Base-by-base conservation (phyloP, 2,797 vertebrate species). In the Mormyrus proboscirostris region DNA sequence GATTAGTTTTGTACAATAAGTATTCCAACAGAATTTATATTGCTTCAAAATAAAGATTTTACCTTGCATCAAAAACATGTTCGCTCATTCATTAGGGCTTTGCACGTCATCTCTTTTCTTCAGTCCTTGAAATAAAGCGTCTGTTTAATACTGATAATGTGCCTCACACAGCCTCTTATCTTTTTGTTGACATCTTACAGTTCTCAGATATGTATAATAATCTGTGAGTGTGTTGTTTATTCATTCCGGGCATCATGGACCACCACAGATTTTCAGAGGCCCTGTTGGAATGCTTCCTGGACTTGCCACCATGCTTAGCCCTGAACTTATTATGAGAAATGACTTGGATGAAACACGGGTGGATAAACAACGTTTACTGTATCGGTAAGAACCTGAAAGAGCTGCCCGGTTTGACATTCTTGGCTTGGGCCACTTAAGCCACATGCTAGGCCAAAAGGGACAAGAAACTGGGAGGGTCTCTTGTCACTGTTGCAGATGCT, bases 21-120 rank as follows among this genome's bases (percentile, higher is more conserved):
- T 92, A 94, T 93, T 93, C 91, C 29, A 94, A 92, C 95, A 92
- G 92, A 94, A 95, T 96, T 96, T 97, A 91, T 97, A 96, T 94
- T 96, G 94, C 97, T 97, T 95, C 94, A 97, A 95, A 98, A 98
- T 98, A 98, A 98, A 98, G 94, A 93, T 94, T 96, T 96, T 94
- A 92, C 94, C 88, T 90, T 90, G 82, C 65, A 50, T 90, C 1
- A 69, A 91, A 62, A 86, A 86, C 49, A 19, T 50, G 49, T 29
- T 12, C 1, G 33, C 33, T 59, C 1, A 49, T 89, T 89, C 82
- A 62, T 84, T 89, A 82, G 41, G 49, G 82, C 88, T 62, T 62
- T 33, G 22, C 44, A 50, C 14, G 29, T 84, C 76, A 47, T 22
- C 19, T 44, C 44, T 47, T 33, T 50, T 89, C 25, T 89, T 89